phyloP scores from a whole-genome alignment of 2,888 invertebrate genomes.

The Pemphredon lugubris region DNA sequence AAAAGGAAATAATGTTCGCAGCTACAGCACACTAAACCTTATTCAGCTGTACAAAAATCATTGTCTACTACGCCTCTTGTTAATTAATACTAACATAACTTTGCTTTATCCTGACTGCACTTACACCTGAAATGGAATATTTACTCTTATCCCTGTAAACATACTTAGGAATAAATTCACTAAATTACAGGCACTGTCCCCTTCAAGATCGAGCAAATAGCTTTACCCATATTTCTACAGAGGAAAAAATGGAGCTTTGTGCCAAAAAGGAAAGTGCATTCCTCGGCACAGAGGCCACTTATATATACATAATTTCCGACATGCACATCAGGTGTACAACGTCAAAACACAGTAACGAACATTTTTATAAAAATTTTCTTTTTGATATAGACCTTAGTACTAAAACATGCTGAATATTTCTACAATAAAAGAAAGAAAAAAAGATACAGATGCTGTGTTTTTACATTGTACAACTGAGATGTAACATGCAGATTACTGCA shows the following conservation, averaged over 20 bases:
- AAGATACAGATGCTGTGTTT: too few species aligned
- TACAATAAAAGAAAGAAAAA: too few species aligned
- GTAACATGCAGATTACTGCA: conserved; percentile 30
- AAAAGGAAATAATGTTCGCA: conserved; percentile 62
- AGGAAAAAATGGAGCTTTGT: conserved; percentile 42
- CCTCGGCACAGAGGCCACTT: conserved; percentile 53
- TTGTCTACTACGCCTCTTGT: conserved; percentile 50
- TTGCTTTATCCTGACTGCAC: conserved; percentile 48
- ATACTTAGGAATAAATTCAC: conserved; percentile 58
- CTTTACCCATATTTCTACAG: conserved; percentile 41
- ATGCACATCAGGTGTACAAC: too few species aligned
- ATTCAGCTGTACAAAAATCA: conserved; percentile 66
- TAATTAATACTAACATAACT: conserved; percentile 58
- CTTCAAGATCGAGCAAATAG: conserved; percentile 53
- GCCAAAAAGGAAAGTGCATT: conserved; percentile 40
- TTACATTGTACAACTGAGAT: too few species aligned
- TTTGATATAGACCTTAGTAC: too few species aligned
- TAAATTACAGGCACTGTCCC: conserved; percentile 70
- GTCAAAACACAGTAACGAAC: too few species aligned
- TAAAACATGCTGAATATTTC: too few species aligned
- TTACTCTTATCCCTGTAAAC: conserved; percentile 44
- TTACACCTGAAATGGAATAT: conserved; percentile 48
- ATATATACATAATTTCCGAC: conserved; percentile 37
- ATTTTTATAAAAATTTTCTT: too few species aligned
- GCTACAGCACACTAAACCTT: conserved; percentile 61